phyloP scores from a whole-genome alignment of 2,113 vertebrate genomes.

The Oryzias celebensis region DNA sequence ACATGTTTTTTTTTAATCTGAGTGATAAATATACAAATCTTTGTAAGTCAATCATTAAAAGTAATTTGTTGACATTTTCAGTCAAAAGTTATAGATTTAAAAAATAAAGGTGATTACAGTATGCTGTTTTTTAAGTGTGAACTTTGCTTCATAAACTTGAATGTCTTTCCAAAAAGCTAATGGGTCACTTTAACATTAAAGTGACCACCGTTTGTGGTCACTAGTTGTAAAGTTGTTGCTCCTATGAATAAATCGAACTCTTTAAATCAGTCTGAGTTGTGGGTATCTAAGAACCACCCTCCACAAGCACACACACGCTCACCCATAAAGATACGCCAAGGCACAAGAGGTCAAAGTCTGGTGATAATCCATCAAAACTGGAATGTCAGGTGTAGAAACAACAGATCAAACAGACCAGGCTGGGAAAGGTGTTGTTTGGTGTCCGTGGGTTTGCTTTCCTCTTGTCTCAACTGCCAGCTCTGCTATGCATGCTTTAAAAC shows the following conservation, averaged over 20 bases:
- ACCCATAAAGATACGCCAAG: slow-evolving; percentile 25
- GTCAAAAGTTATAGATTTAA: no score
- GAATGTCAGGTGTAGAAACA: slow-evolving; percentile 47
- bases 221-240: background rate
- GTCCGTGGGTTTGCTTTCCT: background rate
- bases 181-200: background rate
- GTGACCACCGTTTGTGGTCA: background rate
- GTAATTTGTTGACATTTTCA: no score
- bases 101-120: no score
- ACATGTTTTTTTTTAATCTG: no score
- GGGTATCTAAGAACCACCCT: background rate
- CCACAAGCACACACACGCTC: slow-evolving; percentile 14
- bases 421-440: slow-evolving; percentile 17
- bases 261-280: slow-evolving; percentile 7
- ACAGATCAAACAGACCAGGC: slow-evolving; percentile 38
- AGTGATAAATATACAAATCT: no score
- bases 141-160: no score
- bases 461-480: background rate
- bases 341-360: slow-evolving; percentile 44
- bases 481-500: slow-evolving; percentile 7
- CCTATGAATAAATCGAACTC: background rate
- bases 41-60: no score
- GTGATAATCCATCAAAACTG: slow-evolving; percentile 37
- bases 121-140: no score
- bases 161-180: no score